Evolutionary conservation across 2,888 invertebrate genomes (phyloP).

Genomic region (Chouioia cunea): DNA sequence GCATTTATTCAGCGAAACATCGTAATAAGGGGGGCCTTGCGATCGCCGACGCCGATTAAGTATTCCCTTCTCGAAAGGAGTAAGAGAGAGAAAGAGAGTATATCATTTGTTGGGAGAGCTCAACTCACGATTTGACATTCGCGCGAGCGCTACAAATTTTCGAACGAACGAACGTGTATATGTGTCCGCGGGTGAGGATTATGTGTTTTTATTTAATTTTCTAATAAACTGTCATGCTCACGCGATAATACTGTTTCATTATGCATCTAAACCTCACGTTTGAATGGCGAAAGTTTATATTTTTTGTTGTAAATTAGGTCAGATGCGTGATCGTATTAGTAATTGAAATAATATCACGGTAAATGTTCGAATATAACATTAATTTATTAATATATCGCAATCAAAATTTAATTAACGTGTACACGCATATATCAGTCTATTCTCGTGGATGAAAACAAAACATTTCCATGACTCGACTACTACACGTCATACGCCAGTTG

Average conservation of each 20-base stretch:
- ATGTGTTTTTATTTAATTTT: conserved; percentile 6
- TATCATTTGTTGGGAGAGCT: not conserved
- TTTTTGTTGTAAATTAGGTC: too few species aligned
- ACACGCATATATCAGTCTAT: too few species aligned
- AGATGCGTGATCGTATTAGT: too few species aligned
- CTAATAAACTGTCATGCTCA: not conserved
- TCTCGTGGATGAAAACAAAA: not conserved
- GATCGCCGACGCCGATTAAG: conserved; percentile 31
- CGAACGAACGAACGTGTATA: conserved; percentile 4
- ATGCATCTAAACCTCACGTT: not conserved
- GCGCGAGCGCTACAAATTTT: conserved; percentile 25
- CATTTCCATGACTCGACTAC: too few species aligned
- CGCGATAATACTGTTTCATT: not conserved
- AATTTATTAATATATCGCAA: too few species aligned
- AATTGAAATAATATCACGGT: too few species aligned
- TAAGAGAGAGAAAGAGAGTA: conserved; percentile 1
- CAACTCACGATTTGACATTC: conserved; percentile 41
- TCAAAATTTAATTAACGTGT: too few species aligned
- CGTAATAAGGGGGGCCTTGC: conserved; percentile 30
- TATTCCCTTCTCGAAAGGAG: conserved; percentile 9
- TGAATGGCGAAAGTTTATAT: too few species aligned
- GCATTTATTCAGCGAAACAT: conserved; percentile 36
- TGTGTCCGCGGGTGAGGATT: conserved; percentile 28
- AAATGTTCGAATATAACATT: too few species aligned
- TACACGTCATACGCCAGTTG: too few species aligned